Conservation (phyloP, 2,888 invertebrate species). For the Dinocampus coccinellae region DNA sequence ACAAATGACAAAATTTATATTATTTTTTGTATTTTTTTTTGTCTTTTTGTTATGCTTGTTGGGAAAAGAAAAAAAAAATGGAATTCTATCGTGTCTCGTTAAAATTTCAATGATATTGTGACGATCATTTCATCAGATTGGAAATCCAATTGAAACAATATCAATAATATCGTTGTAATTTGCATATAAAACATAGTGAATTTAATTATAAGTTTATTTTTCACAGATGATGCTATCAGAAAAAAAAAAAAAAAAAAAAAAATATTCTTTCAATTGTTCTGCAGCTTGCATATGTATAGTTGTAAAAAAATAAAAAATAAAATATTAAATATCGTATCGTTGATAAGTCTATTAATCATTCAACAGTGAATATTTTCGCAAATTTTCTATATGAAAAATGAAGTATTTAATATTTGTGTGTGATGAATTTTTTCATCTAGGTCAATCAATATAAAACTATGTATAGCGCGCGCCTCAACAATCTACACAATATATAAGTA, state of each 20-base stretch:
- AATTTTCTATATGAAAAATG: background rate
- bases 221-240: constrained; percentile 37
- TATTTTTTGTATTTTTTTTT: no score
- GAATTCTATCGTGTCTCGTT: no score
- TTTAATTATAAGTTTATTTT: constrained; percentile 9
- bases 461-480: constrained; percentile 30
- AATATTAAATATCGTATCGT: constrained; percentile 22
- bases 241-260: constrained; percentile 27
- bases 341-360: background rate
- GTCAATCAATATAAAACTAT: constrained; percentile 65
- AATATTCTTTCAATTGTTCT: constrained; percentile 40
- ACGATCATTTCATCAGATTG: background rate
- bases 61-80: no score
- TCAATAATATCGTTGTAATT: no score
- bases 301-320: constrained; percentile 40
- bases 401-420: constrained; percentile 34
- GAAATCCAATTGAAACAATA: no score
- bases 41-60: no score
- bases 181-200: no score
- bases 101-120: no score
- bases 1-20: no score
- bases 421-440: constrained; percentile 58
- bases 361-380: background rate
- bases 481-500: constrained; percentile 24
- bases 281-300: constrained; percentile 47